Evolutionary conservation across 1,140 invertebrate genomes (phyloP).

Genomic region (Apis laboriosa): DNA sequence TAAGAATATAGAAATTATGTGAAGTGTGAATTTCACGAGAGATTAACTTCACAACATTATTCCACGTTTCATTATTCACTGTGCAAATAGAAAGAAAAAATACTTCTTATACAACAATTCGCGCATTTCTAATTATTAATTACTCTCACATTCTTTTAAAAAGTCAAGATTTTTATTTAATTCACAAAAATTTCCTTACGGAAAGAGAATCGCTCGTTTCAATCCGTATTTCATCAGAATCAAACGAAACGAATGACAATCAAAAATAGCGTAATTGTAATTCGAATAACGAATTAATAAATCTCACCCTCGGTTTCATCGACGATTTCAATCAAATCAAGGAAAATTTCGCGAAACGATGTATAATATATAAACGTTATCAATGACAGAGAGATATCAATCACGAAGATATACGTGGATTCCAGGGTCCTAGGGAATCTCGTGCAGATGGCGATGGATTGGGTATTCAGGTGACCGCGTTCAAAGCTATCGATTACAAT

Average conservation of each 20-base stretch:
- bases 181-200: too few species aligned
- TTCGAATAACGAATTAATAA: background rate
- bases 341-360: background rate
- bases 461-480: conserved; percentile 46
- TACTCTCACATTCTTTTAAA: too few species aligned
- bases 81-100: too few species aligned
- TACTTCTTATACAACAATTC: too few species aligned
- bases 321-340: background rate
- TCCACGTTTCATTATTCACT: too few species aligned
- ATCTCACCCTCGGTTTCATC: background rate
- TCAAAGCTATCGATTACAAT: conserved; percentile 69
- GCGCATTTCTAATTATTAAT: too few species aligned
- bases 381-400: conserved; percentile 60
- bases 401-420: conserved; percentile 39
- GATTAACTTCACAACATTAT: background rate
- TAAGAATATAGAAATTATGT: background rate
- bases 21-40: background rate
- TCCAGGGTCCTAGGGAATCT: conserved; percentile 39
- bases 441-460: conserved; percentile 23
- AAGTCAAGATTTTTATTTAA: too few species aligned
- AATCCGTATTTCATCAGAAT: background rate
- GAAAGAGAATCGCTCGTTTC: accelerated
- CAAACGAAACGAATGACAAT: background rate
- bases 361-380: conserved; percentile 30
- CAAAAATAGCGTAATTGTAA: background rate